Evolutionary conservation across 2,113 vertebrate species (phyloP).

Genomic region (Climacteris rufus): DNA sequence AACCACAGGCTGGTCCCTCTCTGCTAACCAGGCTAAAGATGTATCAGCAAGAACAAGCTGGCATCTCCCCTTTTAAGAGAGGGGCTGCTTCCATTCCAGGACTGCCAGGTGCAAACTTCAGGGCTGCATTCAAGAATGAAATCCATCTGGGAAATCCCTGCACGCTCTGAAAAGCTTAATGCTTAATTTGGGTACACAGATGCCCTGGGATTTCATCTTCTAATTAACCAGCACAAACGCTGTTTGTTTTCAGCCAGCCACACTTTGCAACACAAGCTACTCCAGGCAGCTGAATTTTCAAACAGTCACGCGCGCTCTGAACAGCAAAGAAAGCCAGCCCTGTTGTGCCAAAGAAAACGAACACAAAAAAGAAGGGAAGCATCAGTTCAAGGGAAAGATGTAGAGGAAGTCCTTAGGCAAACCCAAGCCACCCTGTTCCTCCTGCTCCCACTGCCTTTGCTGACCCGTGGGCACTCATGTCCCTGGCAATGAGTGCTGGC

Average conservation of each 20-base stretch:
- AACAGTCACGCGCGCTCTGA: background rate
- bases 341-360: background rate
- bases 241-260: slow-evolving; percentile 34
- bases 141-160: slow-evolving; percentile 21
- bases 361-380: background rate
- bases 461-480: accelerated
- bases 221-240: slow-evolving; percentile 11
- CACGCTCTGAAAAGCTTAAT: background rate
- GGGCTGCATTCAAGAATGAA: slow-evolving; percentile 25
- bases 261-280: background rate
- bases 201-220: slow-evolving; percentile 20
- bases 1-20: background rate
- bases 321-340: background rate
- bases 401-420: background rate
- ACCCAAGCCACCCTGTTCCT: background rate
- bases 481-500: background rate
- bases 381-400: background rate
- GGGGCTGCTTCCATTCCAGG: slow-evolving; percentile 11
- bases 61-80: background rate
- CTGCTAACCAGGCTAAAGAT: background rate
- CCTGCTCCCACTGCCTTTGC: background rate
- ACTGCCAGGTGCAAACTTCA: slow-evolving; percentile 23
- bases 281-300: slow-evolving; percentile 16
- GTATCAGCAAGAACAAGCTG: background rate
- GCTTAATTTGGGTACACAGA: background rate